Evolutionary conservation across 2,113 vertebrate genomes (phyloP), one percentile per base, ranked within the genome.

Genomic region (Melanerpes formicivorus): DNA sequence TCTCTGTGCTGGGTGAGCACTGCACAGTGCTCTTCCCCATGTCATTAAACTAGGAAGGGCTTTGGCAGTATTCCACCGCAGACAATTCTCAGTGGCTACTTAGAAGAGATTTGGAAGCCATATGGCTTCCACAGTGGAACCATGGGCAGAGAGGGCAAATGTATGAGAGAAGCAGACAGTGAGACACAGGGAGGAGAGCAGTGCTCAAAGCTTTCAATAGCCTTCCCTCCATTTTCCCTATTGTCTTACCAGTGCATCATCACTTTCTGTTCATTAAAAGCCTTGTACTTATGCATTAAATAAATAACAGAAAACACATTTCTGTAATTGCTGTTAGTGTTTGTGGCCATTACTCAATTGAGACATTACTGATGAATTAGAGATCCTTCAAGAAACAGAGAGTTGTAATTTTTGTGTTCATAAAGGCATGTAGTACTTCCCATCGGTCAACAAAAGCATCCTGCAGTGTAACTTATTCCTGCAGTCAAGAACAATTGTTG

Each of bases 41-140:
- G 90, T 95, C 95, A 93, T 96, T 96, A 96, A 91, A 90, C 70
- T 71, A 67, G 81, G 93, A 90, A 90, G 71, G 87, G 62, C 72
- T 92, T 90, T 95, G 92, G 87, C 93, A 93, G 55, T 55, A 7
- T 92, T 95, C 95, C 95, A 96, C 87, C 74, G 1, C 29, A 90
- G 87, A 65, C 93, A 91, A 90, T 93, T 93, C 91, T 95, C 95
- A 56, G 63, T 96, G 84, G 85, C 87, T 91, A 84, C 88, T 96
- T 81, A 81, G 74, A 67, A 72, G n/a, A 94, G 72, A 50, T 71
- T 92, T 90, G 74, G 79, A 95, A 93, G 93, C 95, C 92, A 95
- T 96, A 94, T 97, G 97, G 96, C 96, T 96, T 93, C 46, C 76
- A 60, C 91, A 60, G 93, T 90, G 88, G 76, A 96, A 90, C 87